A percentile compares a stretch with the other conserved stretches of the same genome.
phyloP scores from a whole-genome alignment of 2,888 invertebrate species.

The Andricus quercusramuli region DNA sequence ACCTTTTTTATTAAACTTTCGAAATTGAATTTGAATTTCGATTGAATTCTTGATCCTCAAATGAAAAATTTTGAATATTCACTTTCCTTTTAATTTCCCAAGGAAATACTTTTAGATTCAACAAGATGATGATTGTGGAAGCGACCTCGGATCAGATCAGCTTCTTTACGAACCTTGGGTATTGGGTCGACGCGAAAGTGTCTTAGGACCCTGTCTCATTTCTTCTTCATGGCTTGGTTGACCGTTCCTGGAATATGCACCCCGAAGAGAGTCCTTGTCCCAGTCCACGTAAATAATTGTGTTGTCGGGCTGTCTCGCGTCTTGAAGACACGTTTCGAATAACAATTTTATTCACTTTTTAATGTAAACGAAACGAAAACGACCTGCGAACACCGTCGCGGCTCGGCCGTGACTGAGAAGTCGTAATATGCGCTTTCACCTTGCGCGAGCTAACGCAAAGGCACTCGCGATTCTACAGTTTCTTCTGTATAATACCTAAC shows the following conservation, averaged over 20 bases:
- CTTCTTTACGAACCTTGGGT: constrained; percentile 72
- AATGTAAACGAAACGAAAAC: constrained; percentile 41
- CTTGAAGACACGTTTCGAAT: constrained; percentile 40
- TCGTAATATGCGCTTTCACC: constrained; percentile 75
- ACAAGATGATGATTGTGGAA: constrained; percentile 27
- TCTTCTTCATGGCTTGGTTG: constrained; percentile 51
- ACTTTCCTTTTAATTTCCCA: not conserved
- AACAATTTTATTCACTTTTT: constrained; percentile 40
- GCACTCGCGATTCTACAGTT: constrained; percentile 53
- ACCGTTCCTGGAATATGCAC: constrained; percentile 45
- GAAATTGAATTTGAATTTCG: no score
- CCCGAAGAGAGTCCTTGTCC: constrained; percentile 23
- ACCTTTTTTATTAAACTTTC: not conserved
- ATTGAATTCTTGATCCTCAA: no score
- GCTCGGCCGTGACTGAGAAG: constrained; percentile 76
- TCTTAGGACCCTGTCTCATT: constrained; percentile 73
- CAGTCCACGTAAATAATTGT: not conserved
- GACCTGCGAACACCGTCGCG: constrained; percentile 67
- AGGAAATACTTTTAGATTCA: constrained; percentile 5
- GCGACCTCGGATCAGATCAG: constrained; percentile 2
- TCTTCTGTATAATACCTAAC: constrained; percentile 51
- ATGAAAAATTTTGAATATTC: not conserved
- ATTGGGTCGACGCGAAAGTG: constrained; percentile 73
- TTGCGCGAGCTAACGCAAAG: constrained; percentile 60
- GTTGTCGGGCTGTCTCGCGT: not conserved